Base-by-base conservation (phyloP, 2,888 invertebrate genomes). In the Synergus umbraculus region DNA sequence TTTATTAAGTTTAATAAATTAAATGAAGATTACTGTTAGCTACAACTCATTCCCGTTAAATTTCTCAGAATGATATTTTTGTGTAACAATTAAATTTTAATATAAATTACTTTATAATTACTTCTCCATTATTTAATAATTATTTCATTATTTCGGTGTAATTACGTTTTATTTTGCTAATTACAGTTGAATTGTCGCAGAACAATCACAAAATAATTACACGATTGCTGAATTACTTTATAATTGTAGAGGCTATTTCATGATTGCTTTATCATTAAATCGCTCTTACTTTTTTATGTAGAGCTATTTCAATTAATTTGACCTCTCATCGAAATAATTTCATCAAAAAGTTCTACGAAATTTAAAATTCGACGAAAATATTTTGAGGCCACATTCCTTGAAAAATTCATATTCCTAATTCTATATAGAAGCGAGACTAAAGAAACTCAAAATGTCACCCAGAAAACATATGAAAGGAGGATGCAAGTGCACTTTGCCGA, bases 401-500 rank as follows among this genome's bases (percentile, higher is more conserved):
- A 43, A 43, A 43, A 43, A 43, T 43, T 43, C 43, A 64, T 37
- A 29, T 29, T 29, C 29, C 29, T 29, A 29, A 29, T 29, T 64
- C 13, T 7, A 37, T 12, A 15, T 12, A 15, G 7, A 4, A 64
- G 4, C 2, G 63, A 4, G 64, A 37, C 29, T 29, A 15, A 15
- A 37, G 7, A 8, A 37, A 12, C 22, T 1, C 37, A 13, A 12
- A 10, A n/a, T 54, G 54, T 54, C n/a, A 22, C 2, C 12, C 63
- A 37, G 64, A 37, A 64, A 64, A 64, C 37, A 64, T 29, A 29
- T 29, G 64, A 37, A 64, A 37, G 37, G 64, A 64, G 37, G 77
- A 46, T 13, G 60, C 76, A 76, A 76, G 80, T 78, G 77, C 78
- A 76, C 77, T 79, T 82, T 77, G 77, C 80, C 66, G 69, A 76